These are phyloP conservation scores for Caradrina kadenii DNA, from an alignment of 2,888 invertebrate genomes.

Conservation along the genomic window DNA sequence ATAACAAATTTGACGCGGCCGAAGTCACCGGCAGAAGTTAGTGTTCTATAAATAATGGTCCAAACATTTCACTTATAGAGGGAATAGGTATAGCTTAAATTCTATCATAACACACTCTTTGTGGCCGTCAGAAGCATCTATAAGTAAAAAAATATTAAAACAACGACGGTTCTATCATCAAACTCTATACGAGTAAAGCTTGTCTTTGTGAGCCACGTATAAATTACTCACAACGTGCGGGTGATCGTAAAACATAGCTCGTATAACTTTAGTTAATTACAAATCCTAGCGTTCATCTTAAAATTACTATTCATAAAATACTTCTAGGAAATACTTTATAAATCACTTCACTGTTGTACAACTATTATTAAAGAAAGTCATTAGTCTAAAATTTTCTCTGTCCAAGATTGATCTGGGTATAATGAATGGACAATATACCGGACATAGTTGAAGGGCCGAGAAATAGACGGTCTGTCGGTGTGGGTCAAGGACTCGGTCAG, in stretches of 20 bases:
- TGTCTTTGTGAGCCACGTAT: conserved; percentile 4
- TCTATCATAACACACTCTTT: neutral
- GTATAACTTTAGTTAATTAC: conserved; percentile 28
- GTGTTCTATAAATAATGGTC: no score
- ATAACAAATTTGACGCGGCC: no score
- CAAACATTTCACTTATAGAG: neutral
- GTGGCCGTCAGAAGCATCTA: neutral
- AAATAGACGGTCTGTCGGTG: conserved; percentile 45
- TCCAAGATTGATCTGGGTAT: conserved; percentile 58
- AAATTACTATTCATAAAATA: conserved; percentile 24
- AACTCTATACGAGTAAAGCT: conserved; percentile 7
- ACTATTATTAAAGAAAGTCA: conserved; percentile 16
- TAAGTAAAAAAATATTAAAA: neutral
- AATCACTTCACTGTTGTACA: conserved; percentile 6
- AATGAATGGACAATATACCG: conserved; percentile 54
- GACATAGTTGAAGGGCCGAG: conserved; percentile 42
- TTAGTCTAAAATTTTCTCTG: conserved; percentile 50
- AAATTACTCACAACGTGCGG: conserved; percentile 21
- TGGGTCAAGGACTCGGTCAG: conserved; percentile 86
- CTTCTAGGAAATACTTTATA: conserved; percentile 4
- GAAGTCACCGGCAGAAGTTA: no score
- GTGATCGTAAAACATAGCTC: conserved; percentile 32
- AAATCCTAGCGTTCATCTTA: conserved; percentile 26
- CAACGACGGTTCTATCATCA: neutral
- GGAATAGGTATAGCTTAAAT: neutral